These are phyloP conservation scores for Scleropages formosus DNA, from an alignment of 2,797 vertebrate genomes.

Conservation along the genomic window DNA sequence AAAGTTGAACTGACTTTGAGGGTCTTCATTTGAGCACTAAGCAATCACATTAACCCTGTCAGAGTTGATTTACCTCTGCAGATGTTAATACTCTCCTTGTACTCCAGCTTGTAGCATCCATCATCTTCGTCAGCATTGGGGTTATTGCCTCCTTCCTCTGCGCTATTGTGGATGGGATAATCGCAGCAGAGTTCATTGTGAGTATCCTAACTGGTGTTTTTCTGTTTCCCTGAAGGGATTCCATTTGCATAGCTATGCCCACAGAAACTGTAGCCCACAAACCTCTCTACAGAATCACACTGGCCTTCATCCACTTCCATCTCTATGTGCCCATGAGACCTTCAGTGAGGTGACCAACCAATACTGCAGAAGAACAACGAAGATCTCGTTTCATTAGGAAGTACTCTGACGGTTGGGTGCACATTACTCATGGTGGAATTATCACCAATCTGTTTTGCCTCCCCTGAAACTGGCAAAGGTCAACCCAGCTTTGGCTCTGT, in stretches of 20 bases:
- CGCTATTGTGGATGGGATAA: slow-evolving; percentile 86
- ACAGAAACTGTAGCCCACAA: too few relatives aligned
- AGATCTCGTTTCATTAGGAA: slow-evolving; percentile 20
- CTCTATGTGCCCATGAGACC: slow-evolving; percentile 32
- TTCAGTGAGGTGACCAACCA: slow-evolving; percentile 24
- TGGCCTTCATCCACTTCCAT: neutral
- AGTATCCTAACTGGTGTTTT: slow-evolving; percentile 52
- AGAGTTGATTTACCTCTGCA: neutral
- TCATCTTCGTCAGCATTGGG: slow-evolving; percentile 91
- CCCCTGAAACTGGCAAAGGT: neutral
- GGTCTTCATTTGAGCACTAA: neutral
- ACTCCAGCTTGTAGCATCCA: slow-evolving; percentile 81
- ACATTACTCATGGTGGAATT: slow-evolving; percentile 15
- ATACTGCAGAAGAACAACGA: slow-evolving; percentile 38
- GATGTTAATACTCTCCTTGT: slow-evolving; percentile 25
- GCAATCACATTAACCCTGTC: neutral
- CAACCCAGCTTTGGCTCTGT: neutral
- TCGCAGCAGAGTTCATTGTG: slow-evolving; percentile 88
- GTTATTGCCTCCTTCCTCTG: slow-evolving; percentile 87
- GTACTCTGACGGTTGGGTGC: neutral
- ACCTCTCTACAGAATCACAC: neutral
- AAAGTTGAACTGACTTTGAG: neutral
- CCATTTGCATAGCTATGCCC: neutral
- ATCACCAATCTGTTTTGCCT: slow-evolving; percentile 30
- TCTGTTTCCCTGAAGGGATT: neutral